Evolutionary conservation across 2,113 vertebrate genomes (phyloP).

Genomic region (Xenopus laevis): DNA sequence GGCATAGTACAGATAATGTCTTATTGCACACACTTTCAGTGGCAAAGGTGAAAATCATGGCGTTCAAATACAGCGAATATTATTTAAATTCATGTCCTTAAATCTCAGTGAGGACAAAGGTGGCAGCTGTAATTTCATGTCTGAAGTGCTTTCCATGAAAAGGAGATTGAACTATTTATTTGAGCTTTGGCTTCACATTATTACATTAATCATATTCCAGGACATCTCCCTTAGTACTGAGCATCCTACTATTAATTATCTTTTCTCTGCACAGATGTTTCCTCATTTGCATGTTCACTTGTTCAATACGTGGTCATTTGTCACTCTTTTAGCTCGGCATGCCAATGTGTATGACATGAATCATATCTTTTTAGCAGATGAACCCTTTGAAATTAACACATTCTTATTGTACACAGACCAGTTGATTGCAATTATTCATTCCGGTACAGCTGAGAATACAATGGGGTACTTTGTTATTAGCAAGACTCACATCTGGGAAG

Average conservation of each 20-base stretch:
- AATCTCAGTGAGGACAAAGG: slow-evolving; percentile 48
- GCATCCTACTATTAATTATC: slow-evolving; percentile 45
- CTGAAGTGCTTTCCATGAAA: slow-evolving; percentile 45
- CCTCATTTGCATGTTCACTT: slow-evolving; percentile 48
- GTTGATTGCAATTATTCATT: slow-evolving; percentile 3
- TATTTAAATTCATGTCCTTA: slow-evolving; percentile 27
- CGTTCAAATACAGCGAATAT: slow-evolving; percentile 15
- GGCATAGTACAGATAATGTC: background rate
- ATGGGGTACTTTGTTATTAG: slow-evolving; percentile 13
- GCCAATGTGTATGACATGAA: slow-evolving; percentile 43
- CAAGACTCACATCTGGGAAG: slow-evolving; percentile 17
- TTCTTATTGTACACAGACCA: slow-evolving; percentile 9
- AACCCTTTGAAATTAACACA: slow-evolving; percentile 44
- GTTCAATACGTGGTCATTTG: slow-evolving; percentile 42
- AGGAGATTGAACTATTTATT: slow-evolving; percentile 50
- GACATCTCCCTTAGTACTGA: slow-evolving; percentile 43
- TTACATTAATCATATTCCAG: slow-evolving; percentile 55
- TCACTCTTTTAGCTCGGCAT: slow-evolving; percentile 42
- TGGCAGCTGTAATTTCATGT: slow-evolving; percentile 49
- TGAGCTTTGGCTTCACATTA: slow-evolving; percentile 32
- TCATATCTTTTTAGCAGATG: slow-evolving; percentile 20
- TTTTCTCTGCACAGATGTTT: slow-evolving; percentile 44
- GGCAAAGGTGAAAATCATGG: background rate
- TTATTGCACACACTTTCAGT: background rate
- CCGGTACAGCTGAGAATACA: background rate